Evolutionary conservation across 2,113 vertebrate species (phyloP).

Genomic region (Falco punctatus): DNA sequence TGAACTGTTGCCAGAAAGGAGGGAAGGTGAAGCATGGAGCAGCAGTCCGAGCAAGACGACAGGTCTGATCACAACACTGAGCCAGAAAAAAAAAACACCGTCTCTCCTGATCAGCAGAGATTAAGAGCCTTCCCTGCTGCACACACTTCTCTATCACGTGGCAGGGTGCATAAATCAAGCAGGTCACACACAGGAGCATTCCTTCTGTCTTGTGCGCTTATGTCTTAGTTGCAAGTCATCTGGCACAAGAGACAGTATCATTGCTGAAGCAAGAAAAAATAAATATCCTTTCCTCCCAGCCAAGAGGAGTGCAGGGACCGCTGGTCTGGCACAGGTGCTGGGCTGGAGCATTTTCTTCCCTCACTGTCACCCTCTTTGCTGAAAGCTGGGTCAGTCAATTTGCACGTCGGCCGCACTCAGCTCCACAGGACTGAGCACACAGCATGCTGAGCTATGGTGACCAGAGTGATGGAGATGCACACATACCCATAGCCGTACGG

Average conservation of each 20-base stretch:
- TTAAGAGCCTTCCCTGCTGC: background rate
- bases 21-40: background rate
- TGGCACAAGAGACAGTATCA: background rate
- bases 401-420: rapidly evolving
- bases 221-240: rapidly evolving
- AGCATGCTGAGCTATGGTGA: background rate
- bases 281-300: background rate
- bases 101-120: background rate
- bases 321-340: background rate
- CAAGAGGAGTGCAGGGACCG: background rate
- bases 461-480: background rate
- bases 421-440: rapidly evolving
- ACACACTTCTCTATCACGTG: rapidly evolving
- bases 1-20: background rate
- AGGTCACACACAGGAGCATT: rapidly evolving
- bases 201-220: background rate
- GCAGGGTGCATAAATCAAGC: background rate
- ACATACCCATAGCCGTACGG: background rate
- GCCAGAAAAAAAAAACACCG: background rate
- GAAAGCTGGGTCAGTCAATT: background rate
- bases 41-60: background rate
- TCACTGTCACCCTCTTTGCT: rapidly evolving
- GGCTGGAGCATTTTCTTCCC: background rate
- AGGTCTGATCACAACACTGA: background rate
- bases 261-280: background rate